Conservation (phyloP, 2,888 invertebrate species). For the Eueremaeus valkanovi region DNA sequence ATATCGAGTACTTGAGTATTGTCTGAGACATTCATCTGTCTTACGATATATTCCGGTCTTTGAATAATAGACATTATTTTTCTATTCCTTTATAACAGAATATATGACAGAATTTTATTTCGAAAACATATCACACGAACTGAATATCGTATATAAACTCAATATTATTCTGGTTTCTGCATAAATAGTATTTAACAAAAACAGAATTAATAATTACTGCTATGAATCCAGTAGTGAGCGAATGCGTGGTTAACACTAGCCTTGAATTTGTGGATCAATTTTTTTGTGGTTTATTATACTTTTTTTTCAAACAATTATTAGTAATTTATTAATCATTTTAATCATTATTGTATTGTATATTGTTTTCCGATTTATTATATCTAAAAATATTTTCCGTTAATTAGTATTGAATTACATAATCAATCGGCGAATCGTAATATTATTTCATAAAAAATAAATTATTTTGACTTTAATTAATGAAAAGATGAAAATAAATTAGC, state of each 20-base stretch:
- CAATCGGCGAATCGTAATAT: no score
- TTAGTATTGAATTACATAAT: no score
- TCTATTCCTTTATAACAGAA: not conserved
- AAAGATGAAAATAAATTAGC: no score
- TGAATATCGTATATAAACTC: not conserved
- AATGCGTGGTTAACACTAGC: not conserved
- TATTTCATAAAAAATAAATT: no score
- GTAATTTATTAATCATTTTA: no score
- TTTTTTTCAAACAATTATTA: no score
- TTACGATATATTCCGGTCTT: slow-evolving; percentile 33
- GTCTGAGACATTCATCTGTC: slow-evolving; percentile 36
- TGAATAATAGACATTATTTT: slow-evolving; percentile 34
- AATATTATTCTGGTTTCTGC: not conserved
- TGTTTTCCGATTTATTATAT: no score
- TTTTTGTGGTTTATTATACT: no score
- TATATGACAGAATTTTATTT: not conserved
- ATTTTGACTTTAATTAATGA: no score
- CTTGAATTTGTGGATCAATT: slow-evolving; percentile 19
- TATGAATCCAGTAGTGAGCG: not conserved
- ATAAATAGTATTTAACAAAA: not conserved
- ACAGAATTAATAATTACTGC: not conserved
- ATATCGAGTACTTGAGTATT: slow-evolving; percentile 38
- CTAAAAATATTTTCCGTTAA: no score
- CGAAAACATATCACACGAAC: not conserved
- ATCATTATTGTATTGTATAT: no score